Evolutionary conservation across 2,797 vertebrate genomes (phyloP).

Genomic region (Hoplostethus mediterraneus): DNA sequence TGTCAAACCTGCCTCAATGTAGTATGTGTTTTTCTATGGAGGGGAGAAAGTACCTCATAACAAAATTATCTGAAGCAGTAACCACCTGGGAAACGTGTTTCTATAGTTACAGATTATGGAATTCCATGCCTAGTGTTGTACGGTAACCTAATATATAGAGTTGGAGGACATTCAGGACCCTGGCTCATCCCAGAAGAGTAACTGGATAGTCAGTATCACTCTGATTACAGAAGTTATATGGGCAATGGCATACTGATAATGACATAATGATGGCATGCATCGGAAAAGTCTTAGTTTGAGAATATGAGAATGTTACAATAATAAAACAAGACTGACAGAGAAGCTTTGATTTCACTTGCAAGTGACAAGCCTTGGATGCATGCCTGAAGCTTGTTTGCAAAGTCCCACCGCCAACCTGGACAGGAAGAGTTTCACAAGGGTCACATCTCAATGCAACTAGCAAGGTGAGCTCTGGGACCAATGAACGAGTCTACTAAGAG

Average conservation of each 20-base stretch:
- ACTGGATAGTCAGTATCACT: constrained; percentile 65
- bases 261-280: background rate
- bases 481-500: background rate
- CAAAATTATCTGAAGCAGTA: constrained; percentile 2
- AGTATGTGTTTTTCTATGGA: background rate
- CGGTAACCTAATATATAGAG: constrained; percentile 43
- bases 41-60: background rate
- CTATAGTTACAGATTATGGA: constrained; percentile 40
- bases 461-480: constrained; percentile 2
- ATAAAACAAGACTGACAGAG: constrained; percentile 57
- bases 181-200: constrained; percentile 57
- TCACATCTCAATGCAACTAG: constrained; percentile 25
- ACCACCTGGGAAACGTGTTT: constrained; percentile 18
- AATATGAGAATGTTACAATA: constrained; percentile 72
- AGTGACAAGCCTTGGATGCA: constrained; percentile 43
- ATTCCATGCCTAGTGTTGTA: constrained; percentile 26
- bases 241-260: constrained; percentile 26
- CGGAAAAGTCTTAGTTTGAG: constrained; percentile 20
- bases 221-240: constrained; percentile 59
- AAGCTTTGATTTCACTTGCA: constrained; percentile 58
- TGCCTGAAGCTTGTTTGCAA: constrained; percentile 58
- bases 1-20: background rate
- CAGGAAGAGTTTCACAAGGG: constrained; percentile 34
- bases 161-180: constrained; percentile 37
- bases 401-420: constrained; percentile 20